Base-by-base conservation (phyloP, 1,140 invertebrate genomes). In the Pogonognathellus flavescens region DNA sequence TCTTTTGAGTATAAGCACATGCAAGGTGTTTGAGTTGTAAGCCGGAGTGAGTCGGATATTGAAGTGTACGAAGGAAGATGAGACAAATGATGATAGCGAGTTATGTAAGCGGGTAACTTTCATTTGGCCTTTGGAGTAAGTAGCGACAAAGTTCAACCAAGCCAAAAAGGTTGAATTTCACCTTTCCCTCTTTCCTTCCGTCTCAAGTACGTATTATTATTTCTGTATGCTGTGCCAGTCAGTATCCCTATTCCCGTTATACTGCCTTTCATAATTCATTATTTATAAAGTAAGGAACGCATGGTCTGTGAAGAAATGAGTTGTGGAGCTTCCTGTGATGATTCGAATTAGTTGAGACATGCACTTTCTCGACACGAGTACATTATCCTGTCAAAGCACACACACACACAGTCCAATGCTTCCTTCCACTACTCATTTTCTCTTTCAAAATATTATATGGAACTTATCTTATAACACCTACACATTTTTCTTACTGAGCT, bases 291-390 rank as follows among this genome's bases (percentile, higher is more conserved):
- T 25, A 66, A 25, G 62, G 9, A 66, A 66, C 62, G 62, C 62
- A 66, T 66, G 62, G 62, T 66, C 62, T 66, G 22, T 25, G 25
- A 31, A 66, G 62, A 66, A 66, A 66, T 66, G 62, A 66, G 62
- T 66, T 66, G 62, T 66, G 62, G 62, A 66, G 22, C 62, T 66
- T 66, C 62, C 62, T 66, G 25, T 66, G 62, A 66, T 66, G 20
- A 66, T 66, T 66, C 62, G 62, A 25, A 66, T 66, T 66, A 66
- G 62, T 66, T 66, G 25, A 66, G 62, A 66, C 62, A 25, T 66
- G 62, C 62, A 66, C 25, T 66, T 66, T 25, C 62, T 60, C 62
- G 62, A 66, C 62, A 66, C 62, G 62, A 66, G 62, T 66, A 25
- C 22, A 66, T 66, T 66, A 66, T 66, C 62, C 62, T 66, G 62